Percentiles rank a stretch among this genome's conserved stretches.
These are phyloP conservation scores for Stictocephala bisonia DNA, from an alignment of 2,888 invertebrate genomes.

Conservation along the genomic window DNA sequence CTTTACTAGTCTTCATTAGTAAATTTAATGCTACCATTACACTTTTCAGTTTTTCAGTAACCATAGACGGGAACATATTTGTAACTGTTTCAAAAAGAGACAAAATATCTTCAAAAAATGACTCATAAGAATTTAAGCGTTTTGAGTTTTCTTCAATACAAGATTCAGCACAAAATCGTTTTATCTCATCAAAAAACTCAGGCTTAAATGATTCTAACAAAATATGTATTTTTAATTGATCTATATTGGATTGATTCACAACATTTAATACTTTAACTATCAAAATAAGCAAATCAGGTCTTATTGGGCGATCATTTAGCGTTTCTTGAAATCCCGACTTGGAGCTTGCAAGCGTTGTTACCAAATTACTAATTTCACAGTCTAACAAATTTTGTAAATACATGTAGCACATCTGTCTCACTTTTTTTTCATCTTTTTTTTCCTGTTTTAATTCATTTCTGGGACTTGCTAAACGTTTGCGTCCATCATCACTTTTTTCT, in stretches of 20 bases:
- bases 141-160: constrained; percentile 4
- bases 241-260: neutral
- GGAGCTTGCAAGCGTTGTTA: constrained; percentile 21
- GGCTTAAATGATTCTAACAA: constrained; percentile 14
- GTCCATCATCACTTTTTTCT: no score
- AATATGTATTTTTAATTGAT: constrained; percentile 16
- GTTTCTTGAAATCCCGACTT: constrained; percentile 22
- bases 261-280: constrained; percentile 7
- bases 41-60: constrained; percentile 33
- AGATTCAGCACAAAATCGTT: neutral
- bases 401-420: neutral
- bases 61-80: constrained; percentile 4
- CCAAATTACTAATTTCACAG: neutral
- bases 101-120: constrained; percentile 22
- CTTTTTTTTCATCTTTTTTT: neutral
- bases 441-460: neutral
- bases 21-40: neutral
- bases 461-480: no score
- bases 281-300: constrained; percentile 21
- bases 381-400: constrained; percentile 5
- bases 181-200: constrained; percentile 24
- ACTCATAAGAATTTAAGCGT: neutral
- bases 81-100: neutral
- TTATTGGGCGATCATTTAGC: neutral
- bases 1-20: constrained; percentile 1